Evolutionary conservation across 2,797 vertebrate species (phyloP).

Genomic region (Alca torda): DNA sequence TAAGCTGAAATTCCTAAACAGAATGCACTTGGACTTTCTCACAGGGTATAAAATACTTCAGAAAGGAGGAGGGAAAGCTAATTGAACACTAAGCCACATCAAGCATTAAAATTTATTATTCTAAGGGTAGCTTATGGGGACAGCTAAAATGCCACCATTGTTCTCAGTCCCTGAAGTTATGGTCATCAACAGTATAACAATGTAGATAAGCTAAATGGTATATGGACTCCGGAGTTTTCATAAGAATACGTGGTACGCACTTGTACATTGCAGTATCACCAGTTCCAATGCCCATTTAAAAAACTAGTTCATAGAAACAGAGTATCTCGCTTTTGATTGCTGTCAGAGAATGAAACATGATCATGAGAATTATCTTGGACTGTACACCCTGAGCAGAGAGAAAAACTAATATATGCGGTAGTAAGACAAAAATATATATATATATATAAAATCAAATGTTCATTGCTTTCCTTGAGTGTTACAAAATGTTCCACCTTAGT

Average conservation of each 20-base stretch:
- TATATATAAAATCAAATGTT: rapidly evolving
- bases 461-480: background rate
- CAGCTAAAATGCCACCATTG: background rate
- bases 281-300: background rate
- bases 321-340: background rate
- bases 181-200: background rate
- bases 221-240: background rate
- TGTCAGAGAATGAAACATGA: background rate
- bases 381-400: background rate
- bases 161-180: background rate
- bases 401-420: background rate
- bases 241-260: rapidly evolving
- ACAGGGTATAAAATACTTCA: background rate
- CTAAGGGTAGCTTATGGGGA: background rate
- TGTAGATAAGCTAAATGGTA: background rate
- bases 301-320: background rate
- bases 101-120: background rate
- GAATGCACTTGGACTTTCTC: background rate
- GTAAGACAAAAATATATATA: background rate
- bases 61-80: background rate
- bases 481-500: background rate
- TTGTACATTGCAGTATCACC: background rate
- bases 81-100: background rate
- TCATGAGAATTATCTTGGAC: background rate
- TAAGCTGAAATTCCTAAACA: background rate